phyloP scores from a whole-genome alignment of 2,113 vertebrate species.

The Macquaria ambigua region DNA sequence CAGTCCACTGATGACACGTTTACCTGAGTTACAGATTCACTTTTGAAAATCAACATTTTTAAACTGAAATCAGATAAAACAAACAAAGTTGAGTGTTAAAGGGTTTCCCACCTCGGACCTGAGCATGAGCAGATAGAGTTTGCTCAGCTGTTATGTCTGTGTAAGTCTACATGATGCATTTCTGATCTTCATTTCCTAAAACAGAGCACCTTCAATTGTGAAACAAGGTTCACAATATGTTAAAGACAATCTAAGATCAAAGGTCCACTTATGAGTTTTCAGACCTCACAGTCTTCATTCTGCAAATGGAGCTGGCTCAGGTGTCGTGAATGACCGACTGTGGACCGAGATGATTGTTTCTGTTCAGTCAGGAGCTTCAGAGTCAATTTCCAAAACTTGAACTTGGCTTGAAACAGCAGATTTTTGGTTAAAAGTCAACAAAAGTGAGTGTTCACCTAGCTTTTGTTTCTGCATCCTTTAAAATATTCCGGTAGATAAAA shows the following conservation, averaged over 20 bases:
- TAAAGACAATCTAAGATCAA: conserved; percentile 1
- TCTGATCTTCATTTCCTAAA: background rate
- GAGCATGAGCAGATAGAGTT: background rate
- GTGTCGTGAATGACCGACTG: background rate
- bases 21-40: too few relatives aligned
- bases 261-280: background rate
- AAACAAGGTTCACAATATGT: background rate
- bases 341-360: background rate
- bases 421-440: background rate
- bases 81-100: too few relatives aligned
- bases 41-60: background rate
- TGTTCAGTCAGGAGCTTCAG: background rate
- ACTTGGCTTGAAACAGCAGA: background rate
- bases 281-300: background rate
- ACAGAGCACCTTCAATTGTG: background rate
- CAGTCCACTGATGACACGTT: too few relatives aligned
- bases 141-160: too few relatives aligned
- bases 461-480: too few relatives aligned
- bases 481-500: background rate
- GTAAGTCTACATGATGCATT: too few relatives aligned
- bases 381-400: background rate
- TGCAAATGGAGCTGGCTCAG: background rate
- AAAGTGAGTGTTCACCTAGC: background rate
- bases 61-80: too few relatives aligned
- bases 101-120: too few relatives aligned